phyloP scores from a whole-genome alignment of 2,797 vertebrate species.

The Fistularia commersonii region DNA sequence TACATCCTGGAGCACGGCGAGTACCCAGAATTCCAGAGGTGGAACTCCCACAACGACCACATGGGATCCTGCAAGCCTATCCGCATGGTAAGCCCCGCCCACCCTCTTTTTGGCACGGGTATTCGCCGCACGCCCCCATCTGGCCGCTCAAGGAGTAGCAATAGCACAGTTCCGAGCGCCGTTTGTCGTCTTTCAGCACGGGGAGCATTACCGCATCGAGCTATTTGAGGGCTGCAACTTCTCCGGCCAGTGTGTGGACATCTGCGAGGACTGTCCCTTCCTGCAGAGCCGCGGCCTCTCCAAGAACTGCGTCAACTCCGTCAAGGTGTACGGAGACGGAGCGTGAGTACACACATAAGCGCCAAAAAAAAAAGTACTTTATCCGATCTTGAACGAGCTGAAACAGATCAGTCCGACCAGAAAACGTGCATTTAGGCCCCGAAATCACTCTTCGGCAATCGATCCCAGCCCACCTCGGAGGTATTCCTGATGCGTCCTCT shows the following conservation, averaged over 20 bases:
- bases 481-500: no score
- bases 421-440: no score
- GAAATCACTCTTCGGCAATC: no score
- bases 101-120: no score
- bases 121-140: no score
- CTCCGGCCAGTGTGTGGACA: conserved; percentile 78
- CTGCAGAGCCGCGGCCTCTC: conserved; percentile 80
- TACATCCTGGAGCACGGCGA: conserved; percentile 88
- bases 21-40: conserved; percentile 87
- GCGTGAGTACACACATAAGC: conserved; percentile 63
- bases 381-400: no score
- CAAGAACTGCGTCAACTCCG: conserved; percentile 80
- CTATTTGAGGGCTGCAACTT: conserved; percentile 83
- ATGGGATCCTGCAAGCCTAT: conserved; percentile 87
- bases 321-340: conserved; percentile 84
- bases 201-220: conserved; percentile 83
- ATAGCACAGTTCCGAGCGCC: not conserved
- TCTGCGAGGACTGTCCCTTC: conserved; percentile 83
- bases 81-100: conserved; percentile 74
- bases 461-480: no score
- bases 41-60: conserved; percentile 89
- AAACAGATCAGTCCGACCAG: no score
- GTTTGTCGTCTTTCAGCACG: conserved; percentile 71
- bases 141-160: no score
- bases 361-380: no score